Percentiles rank a stretch among this genome's conserved stretches.
These are phyloP conservation scores for Neodon shergylaensis DNA, from an alignment of 2,113 vertebrate species.

Conservation along the genomic window DNA sequence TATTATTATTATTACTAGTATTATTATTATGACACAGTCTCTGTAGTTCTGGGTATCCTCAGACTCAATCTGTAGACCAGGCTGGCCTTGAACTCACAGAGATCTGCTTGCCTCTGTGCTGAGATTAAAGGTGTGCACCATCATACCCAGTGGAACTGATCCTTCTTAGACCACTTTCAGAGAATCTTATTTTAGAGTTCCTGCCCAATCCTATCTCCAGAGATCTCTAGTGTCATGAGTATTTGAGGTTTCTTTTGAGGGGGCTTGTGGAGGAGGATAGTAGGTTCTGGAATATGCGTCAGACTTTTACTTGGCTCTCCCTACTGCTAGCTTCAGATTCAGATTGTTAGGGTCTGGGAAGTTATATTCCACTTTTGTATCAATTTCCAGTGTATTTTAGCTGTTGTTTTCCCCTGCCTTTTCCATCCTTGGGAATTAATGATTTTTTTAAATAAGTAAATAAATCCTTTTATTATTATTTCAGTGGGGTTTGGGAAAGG, in stretches of 20 bases:
- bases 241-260: background rate
- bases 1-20: background rate
- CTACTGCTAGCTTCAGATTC: background rate
- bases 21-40: background rate
- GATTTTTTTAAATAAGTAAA: background rate
- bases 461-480: constrained; percentile 19
- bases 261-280: background rate
- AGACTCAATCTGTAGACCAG: background rate
- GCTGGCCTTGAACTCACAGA: background rate
- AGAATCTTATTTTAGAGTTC: constrained; percentile 8
- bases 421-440: constrained; percentile 1
- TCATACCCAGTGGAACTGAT: background rate
- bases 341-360: background rate
- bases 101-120: background rate
- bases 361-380: constrained; percentile 10
- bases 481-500: background rate
- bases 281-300: background rate
- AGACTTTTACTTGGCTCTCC: background rate
- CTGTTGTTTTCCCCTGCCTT: constrained; percentile 13
- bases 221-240: background rate
- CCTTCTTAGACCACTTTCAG: background rate
- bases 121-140: background rate
- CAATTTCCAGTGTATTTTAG: constrained; percentile 1
- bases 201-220: background rate
- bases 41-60: background rate